phyloP scores from a whole-genome alignment of 2,113 vertebrate species.

The Paedocypris sp. region DNA sequence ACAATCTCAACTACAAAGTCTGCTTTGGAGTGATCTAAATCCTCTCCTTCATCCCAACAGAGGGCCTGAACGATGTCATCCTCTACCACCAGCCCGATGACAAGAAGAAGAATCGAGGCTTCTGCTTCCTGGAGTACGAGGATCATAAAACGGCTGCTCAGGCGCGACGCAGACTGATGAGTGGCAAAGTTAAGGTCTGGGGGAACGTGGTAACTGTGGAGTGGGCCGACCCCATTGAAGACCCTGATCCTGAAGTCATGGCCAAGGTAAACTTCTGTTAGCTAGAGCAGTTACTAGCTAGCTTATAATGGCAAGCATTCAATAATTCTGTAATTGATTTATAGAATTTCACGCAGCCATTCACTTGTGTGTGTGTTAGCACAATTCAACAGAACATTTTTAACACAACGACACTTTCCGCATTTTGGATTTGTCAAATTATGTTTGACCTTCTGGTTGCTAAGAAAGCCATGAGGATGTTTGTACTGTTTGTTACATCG shows the following conservation, averaged over 20 bases:
- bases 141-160: conserved; percentile 98
- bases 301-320: too few species aligned
- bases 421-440: too few species aligned
- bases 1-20: too few species aligned
- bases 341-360: too few species aligned
- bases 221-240: conserved; percentile 98
- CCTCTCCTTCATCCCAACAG: conserved; percentile 50
- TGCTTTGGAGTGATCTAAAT: neutral
- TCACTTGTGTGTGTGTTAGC: too few species aligned
- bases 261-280: conserved; percentile 72
- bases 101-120: conserved; percentile 97
- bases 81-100: conserved; percentile 97
- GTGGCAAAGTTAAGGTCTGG: conserved; percentile 98
- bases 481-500: too few species aligned
- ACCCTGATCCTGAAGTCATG: conserved; percentile 98
- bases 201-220: conserved; percentile 97
- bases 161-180: conserved; percentile 94
- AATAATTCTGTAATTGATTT: too few species aligned
- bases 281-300: too few species aligned
- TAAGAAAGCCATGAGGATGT: too few species aligned
- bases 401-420: too few species aligned
- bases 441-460: too few species aligned
- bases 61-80: conserved; percentile 99
- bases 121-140: conserved; percentile 98
- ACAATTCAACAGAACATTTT: too few species aligned